Conservation (phyloP, 2,888 invertebrate species). For the Xestia ashworthii region DNA sequence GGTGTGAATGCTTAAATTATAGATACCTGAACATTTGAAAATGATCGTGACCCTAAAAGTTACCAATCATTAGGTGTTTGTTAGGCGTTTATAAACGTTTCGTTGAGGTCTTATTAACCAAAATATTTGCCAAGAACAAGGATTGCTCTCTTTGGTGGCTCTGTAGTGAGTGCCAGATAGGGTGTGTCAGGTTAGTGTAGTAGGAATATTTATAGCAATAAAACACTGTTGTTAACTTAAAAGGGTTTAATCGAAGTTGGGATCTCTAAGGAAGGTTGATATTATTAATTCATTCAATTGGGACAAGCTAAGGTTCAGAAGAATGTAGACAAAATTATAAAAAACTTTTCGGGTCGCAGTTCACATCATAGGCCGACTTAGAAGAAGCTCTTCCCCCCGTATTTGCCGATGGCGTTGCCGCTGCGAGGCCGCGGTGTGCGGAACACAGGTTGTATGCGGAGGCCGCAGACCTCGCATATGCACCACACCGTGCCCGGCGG, state of each 20-base stretch:
- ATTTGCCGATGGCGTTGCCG: neutral
- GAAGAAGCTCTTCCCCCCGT: neutral
- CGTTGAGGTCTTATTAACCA: no score
- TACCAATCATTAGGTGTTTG: neutral
- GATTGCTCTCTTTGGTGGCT: neutral
- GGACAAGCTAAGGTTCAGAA: slow-evolving; percentile 45
- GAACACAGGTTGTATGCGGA: slow-evolving; percentile 20
- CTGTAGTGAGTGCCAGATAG: neutral
- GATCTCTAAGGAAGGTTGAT: slow-evolving; percentile 49
- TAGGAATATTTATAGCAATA: neutral
- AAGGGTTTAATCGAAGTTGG: slow-evolving; percentile 45
- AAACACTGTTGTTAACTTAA: slow-evolving; percentile 30
- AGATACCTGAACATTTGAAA: neutral
- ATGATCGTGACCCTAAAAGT: neutral
- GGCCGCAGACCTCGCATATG: slow-evolving; percentile 42
- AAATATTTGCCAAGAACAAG: neutral
- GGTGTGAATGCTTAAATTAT: neutral
- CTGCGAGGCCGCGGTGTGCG: neutral
- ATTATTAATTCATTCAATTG: slow-evolving; percentile 40
- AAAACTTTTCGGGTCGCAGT: neutral
- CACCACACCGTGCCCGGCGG: slow-evolving; percentile 33
- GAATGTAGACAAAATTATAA: slow-evolving; percentile 34
- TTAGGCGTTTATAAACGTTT: no score
- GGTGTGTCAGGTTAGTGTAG: neutral
- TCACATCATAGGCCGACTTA: slow-evolving; percentile 1